Evolutionary conservation across 2,797 vertebrate genomes (phyloP), one percentile per base, ranked within the genome.

Genomic region (Distichodus sexfasciatus): DNA sequence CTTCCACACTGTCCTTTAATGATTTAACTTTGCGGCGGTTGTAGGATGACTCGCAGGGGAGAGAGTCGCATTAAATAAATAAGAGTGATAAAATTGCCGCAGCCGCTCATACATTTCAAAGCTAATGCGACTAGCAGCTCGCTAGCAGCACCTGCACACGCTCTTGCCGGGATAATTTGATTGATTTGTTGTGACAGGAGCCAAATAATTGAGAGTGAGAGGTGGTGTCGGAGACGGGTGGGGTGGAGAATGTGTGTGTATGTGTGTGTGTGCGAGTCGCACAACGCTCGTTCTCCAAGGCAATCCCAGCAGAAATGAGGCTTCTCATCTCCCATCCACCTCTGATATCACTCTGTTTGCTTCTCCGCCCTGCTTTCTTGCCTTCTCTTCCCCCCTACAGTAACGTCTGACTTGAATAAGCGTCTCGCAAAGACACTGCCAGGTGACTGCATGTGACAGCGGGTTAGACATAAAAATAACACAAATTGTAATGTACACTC

Each of bases 171-270:
- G 90, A 82, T 97, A 98, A 98, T 97, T 96, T 98, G 96, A 98
- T 97, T 95, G 96, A 99, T 97, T 96, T 98, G 94, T 96, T 98
- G 94, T 98, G 96, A 97, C 97, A 96, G 94, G 89, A 94, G 91
- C 91, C 93, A 94, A 95, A 95, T 97, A 97, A 97, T 98, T 97
- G 95, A 96, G 95, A 98, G 94, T 96, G 96, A 98, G 95, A 97
- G 94, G 94, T 97, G 94, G 94, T 92, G 92, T 88, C 85, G 87
- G 85, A 95, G 94, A 95, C 93, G 92, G 95, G 93, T 93, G 90
- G 89, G 51, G 23, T 21, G 59, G 60, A 26, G 36, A 24, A 29
- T 33, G 41, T 29, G 40, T 29, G 48, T 9, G 33, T 21, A 50
- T 29, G 46, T 48, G 35, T 44, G 21, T 44, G 47, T 53, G 31